Conservation (phyloP, 2,113 vertebrate genomes). For the Gnathonemus echidnorhynchus region DNA sequence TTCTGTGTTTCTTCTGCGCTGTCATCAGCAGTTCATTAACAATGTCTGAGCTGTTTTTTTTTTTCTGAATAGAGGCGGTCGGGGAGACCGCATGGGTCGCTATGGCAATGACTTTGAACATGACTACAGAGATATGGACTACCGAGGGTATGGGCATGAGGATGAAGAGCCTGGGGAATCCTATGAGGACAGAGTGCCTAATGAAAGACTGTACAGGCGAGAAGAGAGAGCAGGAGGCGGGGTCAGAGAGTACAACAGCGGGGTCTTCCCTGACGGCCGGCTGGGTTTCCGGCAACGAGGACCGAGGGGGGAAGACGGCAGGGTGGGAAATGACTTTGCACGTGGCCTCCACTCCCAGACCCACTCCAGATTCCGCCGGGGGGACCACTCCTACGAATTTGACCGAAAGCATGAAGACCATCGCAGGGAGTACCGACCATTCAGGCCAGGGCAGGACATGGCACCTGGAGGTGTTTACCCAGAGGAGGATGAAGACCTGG, state of each 20-base stretch:
- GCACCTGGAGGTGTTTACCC: conserved; percentile 36
- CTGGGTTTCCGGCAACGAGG: conserved; percentile 33
- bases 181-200: conserved; percentile 48
- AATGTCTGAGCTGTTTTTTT: neutral
- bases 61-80: conserved; percentile 59
- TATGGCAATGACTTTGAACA: conserved; percentile 69
- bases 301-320: conserved; percentile 29
- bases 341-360: conserved; percentile 36
- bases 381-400: conserved; percentile 33
- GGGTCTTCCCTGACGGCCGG: conserved; percentile 34
- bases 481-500: conserved; percentile 36
- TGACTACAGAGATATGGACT: conserved; percentile 80
- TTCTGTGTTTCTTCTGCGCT: neutral
- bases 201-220: conserved; percentile 45
- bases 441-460: conserved; percentile 33
- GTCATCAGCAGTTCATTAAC: neutral
- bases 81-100: conserved; percentile 74
- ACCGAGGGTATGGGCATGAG: conserved; percentile 58
- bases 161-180: conserved; percentile 40
- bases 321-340: conserved; percentile 30
- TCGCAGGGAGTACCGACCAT: conserved; percentile 45
- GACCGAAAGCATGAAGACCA: conserved; percentile 30
- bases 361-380: conserved; percentile 38
- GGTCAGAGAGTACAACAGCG: conserved; percentile 37
- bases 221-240: conserved; percentile 30